Base-by-base conservation (phyloP, 92 coral and sea anemone genomes). In the Epizoanthus stellaris region DNA sequence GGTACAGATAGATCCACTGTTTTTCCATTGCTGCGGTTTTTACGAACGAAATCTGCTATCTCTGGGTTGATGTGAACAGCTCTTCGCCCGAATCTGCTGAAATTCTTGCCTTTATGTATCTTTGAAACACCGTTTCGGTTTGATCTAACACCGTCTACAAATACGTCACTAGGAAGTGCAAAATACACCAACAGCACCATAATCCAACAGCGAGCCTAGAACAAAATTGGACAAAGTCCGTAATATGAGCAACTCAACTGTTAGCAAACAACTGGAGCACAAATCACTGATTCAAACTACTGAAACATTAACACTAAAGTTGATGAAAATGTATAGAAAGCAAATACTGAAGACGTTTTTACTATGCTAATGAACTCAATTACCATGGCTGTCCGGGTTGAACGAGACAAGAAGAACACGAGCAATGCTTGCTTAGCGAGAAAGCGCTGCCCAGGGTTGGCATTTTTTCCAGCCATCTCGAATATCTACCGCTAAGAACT, bases 191-290 rank as follows among this genome's bases (percentile, higher is more conserved):
- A 36, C 19, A 79, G 6, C 30, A 79, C 25, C 72, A 79, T 62
- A 10, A 79, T 5, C 83, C 83, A 79, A 14, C 83, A 79, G 11
- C 83, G 83, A 63, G 83, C 83, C 83, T 79, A 63, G 57, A 63
- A 63, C 19, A 16, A 38, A 75, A 75, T 20, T 57, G 20, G 20
- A 59, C 30, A 60, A 36, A 76, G 54, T 57, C 6, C 17, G 57
- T 17, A 16, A 59, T 17, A 36, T 42, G 1, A 40, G 12, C 5
- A 75, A 75, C 9, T n/a, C 25, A 72, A 34, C 4, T 4, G 59
- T 43, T 19, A 52, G 56, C 39, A 15, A 15, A 42, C 82, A 17
- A 40, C 15, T 4, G 69, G 56, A 52, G 15, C 56, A 52, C 15
- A 52, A 52, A 52, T n/a, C 25, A 43, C 36, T 3, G 17, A 34